Conservation (phyloP, 2,113 vertebrate species). For the Prunella fulvescens region DNA sequence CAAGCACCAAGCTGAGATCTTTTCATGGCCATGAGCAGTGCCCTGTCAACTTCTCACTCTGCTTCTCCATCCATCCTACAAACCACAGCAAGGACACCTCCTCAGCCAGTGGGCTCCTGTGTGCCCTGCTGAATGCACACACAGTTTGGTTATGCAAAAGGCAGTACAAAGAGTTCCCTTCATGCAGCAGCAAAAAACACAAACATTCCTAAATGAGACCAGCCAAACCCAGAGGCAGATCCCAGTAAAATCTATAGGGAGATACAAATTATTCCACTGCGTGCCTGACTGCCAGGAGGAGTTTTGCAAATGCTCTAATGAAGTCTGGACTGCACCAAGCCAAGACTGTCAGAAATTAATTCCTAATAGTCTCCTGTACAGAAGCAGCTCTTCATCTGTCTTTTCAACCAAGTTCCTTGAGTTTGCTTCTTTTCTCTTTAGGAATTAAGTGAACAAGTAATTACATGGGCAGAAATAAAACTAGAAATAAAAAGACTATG, state of each 20-base stretch:
- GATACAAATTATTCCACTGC: background rate
- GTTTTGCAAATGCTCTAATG: conserved; percentile 16
- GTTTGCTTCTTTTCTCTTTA: background rate
- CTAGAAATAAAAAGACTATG: background rate
- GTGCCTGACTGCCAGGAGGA: background rate
- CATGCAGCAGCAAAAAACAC: background rate
- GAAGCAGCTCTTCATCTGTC: background rate
- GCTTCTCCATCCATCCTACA: background rate
- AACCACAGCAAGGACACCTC: background rate
- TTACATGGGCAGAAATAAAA: background rate
- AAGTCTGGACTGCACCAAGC: conserved; percentile 18
- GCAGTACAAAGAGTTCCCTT: background rate
- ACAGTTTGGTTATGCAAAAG: background rate
- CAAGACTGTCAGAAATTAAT: background rate
- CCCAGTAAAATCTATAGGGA: background rate
- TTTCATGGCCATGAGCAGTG: background rate
- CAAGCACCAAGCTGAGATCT: background rate
- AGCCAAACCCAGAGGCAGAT: conserved; percentile 29
- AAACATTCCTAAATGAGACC: conserved; percentile 40
- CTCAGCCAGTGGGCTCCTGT: background rate
- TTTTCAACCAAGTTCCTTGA: background rate
- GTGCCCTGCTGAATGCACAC: background rate
- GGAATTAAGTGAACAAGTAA: background rate
- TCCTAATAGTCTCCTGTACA: background rate
- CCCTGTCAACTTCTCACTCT: background rate